These are phyloP conservation scores for Alethe diademata DNA, from an alignment of 2,113 vertebrate genomes.

Conservation along the genomic window DNA sequence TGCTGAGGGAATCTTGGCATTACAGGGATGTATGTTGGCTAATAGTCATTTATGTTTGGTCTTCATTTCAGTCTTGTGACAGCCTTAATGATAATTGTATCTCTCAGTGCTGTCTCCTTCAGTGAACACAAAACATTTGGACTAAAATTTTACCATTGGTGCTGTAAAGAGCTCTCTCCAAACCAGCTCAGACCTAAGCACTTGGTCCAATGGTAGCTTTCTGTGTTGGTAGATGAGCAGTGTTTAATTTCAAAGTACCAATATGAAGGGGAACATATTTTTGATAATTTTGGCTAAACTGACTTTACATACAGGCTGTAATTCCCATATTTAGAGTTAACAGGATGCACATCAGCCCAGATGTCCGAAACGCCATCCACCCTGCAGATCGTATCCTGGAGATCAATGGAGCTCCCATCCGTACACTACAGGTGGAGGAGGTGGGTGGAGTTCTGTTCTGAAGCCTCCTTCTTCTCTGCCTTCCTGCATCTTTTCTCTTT, in stretches of 20 bases:
- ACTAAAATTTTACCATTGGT: not conserved
- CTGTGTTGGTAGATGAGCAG: not conserved
- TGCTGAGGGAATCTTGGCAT: not conserved
- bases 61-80: not conserved
- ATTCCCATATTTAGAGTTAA: constrained; percentile 79
- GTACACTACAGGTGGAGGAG: constrained; percentile 85
- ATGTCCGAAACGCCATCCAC: constrained; percentile 91
- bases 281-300: not conserved
- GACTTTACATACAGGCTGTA: not conserved
- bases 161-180: not conserved
- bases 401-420: constrained; percentile 91
- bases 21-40: not conserved
- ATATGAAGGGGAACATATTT: not conserved
- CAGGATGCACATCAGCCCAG: constrained; percentile 90
- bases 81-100: not conserved
- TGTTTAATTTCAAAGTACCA: not conserved
- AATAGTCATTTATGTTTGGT: not conserved
- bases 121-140: not conserved
- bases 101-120: not conserved
- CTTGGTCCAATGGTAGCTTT: not conserved
- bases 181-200: not conserved
- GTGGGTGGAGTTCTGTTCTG: constrained; percentile 69
- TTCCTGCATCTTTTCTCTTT: not conserved
- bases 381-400: constrained; percentile 94
- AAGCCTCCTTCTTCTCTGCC: not conserved